Percentiles rank a stretch among this genome's conserved stretches.
Conservation (phyloP, 2,888 invertebrate genomes). For the Perizoma affinitatum region DNA sequence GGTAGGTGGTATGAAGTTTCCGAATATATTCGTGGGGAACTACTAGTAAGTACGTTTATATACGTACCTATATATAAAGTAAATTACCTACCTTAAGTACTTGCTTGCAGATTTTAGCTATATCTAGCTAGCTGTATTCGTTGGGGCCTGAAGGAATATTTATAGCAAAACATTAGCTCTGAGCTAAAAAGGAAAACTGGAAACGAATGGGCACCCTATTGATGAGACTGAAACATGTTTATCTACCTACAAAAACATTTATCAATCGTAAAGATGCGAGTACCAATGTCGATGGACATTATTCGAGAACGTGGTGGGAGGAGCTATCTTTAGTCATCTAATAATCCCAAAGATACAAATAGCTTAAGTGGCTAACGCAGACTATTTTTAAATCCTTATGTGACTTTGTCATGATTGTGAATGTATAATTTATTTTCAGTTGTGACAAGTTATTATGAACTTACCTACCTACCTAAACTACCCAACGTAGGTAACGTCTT, state of each 20-base stretch:
- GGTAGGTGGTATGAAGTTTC: no score
- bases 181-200: neutral
- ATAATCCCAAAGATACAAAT: conserved; percentile 9
- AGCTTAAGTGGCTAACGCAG: conserved; percentile 11
- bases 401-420: conserved; percentile 13
- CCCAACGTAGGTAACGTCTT: no score
- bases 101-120: no score
- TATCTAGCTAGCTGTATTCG: no score
- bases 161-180: neutral
- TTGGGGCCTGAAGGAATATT: no score
- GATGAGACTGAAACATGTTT: conserved; percentile 38
- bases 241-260: conserved; percentile 45
- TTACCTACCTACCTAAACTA: no score
- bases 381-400: conserved; percentile 16
- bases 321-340: conserved; percentile 17
- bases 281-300: conserved; percentile 41
- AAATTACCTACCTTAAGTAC: no score
- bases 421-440: conserved; percentile 13
- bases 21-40: no score
- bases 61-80: no score
- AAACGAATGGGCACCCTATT: conserved; percentile 45
- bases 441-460: conserved; percentile 5
- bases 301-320: conserved; percentile 50
- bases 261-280: conserved; percentile 31
- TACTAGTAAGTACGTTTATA: no score